phyloP scores from a whole-genome alignment of 2,797 vertebrate genomes.

The Trachops cirrhosus region DNA sequence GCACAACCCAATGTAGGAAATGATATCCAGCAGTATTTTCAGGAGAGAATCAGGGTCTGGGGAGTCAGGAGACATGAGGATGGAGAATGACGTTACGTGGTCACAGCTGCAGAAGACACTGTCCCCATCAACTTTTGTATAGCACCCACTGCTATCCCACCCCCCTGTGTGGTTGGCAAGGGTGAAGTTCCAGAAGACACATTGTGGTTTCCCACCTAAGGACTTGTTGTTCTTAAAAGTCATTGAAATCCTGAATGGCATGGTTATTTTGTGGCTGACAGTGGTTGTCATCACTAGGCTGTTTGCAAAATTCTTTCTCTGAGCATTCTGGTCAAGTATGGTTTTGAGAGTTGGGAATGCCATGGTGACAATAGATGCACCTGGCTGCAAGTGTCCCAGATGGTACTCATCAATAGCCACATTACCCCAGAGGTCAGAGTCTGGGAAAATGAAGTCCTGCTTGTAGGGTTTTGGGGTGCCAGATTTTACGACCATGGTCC shows the following conservation, averaged over 20 bases:
- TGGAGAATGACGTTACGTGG: constrained; percentile 93
- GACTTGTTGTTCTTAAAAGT: constrained; percentile 81
- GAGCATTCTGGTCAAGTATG: constrained; percentile 77
- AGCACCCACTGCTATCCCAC: constrained; percentile 89
- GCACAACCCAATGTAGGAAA: constrained; percentile 89
- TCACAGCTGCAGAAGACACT: constrained; percentile 85
- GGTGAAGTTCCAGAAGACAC: constrained; percentile 94
- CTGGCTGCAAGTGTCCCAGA: constrained; percentile 53
- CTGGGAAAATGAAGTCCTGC: constrained; percentile 56
- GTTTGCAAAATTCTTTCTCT: constrained; percentile 68
- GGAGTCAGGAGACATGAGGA: constrained; percentile 89
- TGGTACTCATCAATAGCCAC: constrained; percentile 76
- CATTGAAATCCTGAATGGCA: constrained; percentile 81
- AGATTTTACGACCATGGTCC: constrained; percentile 69
- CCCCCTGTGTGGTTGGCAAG: constrained; percentile 72
- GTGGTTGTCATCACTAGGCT: constrained; percentile 86
- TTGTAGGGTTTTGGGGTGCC: background rate
- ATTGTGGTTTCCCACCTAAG: constrained; percentile 75
- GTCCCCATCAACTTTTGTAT: fast-evolving
- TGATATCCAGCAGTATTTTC: constrained; percentile 73
- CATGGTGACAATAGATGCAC: constrained; percentile 84
- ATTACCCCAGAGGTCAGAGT: constrained; percentile 75
- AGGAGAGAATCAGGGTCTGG: constrained; percentile 59
- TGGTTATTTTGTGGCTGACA: constrained; percentile 54
- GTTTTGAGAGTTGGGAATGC: constrained; percentile 83